These are phyloP conservation scores for Charanyca ferruginea DNA, from an alignment of 2,888 invertebrate species.

Conservation along the genomic window DNA sequence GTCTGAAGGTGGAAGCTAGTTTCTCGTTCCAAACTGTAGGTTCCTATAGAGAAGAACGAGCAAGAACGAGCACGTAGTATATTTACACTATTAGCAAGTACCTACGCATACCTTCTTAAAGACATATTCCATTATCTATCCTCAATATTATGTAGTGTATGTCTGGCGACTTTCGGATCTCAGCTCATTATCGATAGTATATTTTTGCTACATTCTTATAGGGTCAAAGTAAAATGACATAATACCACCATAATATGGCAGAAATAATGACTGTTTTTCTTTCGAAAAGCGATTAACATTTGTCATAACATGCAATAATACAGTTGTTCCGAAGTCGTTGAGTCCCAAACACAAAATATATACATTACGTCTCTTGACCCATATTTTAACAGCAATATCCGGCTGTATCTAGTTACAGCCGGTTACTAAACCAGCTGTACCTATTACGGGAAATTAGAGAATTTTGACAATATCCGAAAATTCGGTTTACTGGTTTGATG, in stretches of 20 bases:
- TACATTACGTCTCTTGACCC: slow-evolving; percentile 48
- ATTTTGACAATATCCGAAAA: slow-evolving; percentile 1
- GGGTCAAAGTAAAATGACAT: slow-evolving; percentile 9
- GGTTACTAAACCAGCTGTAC: slow-evolving; percentile 24
- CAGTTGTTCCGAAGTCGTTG: not conserved
- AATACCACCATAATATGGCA: not conserved
- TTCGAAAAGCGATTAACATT: slow-evolving; percentile 14
- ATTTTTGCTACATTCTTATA: not conserved
- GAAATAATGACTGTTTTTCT: slow-evolving; percentile 29
- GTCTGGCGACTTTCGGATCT: not conserved
- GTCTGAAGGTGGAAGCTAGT: no score
- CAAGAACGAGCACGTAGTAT: no score
- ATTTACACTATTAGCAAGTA: no score
- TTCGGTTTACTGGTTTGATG: not conserved
- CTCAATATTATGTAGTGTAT: no score
- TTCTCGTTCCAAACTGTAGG: no score
- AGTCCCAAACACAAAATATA: slow-evolving; percentile 2
- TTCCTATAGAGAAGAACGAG: no score
- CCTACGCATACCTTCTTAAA: no score
- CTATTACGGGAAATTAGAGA: slow-evolving; percentile 3
- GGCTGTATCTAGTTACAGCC: slow-evolving; percentile 49
- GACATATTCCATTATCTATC: no score
- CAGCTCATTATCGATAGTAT: not conserved
- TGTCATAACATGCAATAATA: slow-evolving; percentile 5
- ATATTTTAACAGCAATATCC: slow-evolving; percentile 61